These are phyloP conservation scores for Antennarius maculatus DNA, from an alignment of 2,797 vertebrate genomes.

Conservation along the genomic window DNA sequence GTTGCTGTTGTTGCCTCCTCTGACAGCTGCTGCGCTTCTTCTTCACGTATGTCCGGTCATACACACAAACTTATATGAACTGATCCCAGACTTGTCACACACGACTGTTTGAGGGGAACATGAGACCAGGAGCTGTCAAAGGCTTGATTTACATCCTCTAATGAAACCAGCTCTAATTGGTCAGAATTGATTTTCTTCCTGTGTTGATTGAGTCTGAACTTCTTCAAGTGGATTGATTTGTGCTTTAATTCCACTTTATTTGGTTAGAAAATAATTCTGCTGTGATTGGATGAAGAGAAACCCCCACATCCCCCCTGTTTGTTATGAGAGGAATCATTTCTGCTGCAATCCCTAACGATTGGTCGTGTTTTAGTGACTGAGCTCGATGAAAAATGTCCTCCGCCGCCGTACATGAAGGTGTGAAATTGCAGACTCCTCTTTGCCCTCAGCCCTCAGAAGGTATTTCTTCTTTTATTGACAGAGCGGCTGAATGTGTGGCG, in stretches of 20 bases:
- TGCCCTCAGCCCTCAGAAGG: slow-evolving; percentile 70
- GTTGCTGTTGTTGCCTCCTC: too few relatives aligned
- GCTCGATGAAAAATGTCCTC: slow-evolving; percentile 69
- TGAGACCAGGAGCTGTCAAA: slow-evolving; percentile 53
- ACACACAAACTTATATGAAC: background rate
- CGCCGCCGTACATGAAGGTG: slow-evolving; percentile 69
- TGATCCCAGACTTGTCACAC: slow-evolving; percentile 1
- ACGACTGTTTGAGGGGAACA: slow-evolving; percentile 46
- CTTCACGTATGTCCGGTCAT: too few relatives aligned
- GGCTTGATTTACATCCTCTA: slow-evolving; percentile 88
- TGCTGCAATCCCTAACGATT: slow-evolving; percentile 3
- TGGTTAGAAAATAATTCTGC: slow-evolving; percentile 91
- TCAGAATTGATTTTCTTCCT: slow-evolving; percentile 87
- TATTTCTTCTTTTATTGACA: slow-evolving; percentile 82
- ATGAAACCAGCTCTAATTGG: slow-evolving; percentile 91
- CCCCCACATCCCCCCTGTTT: background rate
- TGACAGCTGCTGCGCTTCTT: too few relatives aligned
- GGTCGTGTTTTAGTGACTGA: slow-evolving; percentile 28
- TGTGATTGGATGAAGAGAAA: slow-evolving; percentile 67
- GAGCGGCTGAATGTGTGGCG: slow-evolving; percentile 71
- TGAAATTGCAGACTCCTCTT: slow-evolving; percentile 76
- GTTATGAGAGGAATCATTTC: slow-evolving; percentile 47
- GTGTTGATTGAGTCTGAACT: slow-evolving; percentile 94
- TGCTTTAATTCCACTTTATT: slow-evolving; percentile 89
- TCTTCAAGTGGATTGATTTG: slow-evolving; percentile 92